Evolutionary conservation across 2,113 vertebrate species (phyloP).

Genomic region (Muscicapa adusta): DNA sequence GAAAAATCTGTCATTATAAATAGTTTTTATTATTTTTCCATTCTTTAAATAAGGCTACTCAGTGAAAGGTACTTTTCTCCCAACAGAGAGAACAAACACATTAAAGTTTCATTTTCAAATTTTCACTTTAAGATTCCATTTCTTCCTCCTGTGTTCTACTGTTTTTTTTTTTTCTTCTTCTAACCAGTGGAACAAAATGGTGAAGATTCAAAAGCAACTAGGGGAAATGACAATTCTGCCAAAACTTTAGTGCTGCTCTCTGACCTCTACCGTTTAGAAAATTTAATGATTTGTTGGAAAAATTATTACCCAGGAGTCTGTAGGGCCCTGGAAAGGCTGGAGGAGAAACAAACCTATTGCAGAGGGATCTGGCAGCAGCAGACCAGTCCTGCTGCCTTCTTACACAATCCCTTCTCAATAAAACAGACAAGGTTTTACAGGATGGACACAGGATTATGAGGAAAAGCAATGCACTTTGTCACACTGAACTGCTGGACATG

Average conservation of each 20-base stretch:
- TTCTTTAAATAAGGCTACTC: neutral
- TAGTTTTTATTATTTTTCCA: neutral
- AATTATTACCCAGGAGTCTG: neutral
- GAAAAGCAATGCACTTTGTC: neutral
- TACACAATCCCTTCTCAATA: neutral
- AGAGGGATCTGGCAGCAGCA: neutral
- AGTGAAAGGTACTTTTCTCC: neutral
- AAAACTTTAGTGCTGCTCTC: neutral
- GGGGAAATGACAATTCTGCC: neutral
- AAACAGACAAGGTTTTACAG: neutral
- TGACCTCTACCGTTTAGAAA: neutral
- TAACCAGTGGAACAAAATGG: neutral
- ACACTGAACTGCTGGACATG: fast-evolving
- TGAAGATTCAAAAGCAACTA: neutral
- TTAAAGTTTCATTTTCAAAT: neutral
- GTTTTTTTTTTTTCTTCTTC: neutral
- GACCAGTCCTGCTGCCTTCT: neutral
- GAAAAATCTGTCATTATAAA: neutral
- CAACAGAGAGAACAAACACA: neutral
- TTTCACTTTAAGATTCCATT: neutral
- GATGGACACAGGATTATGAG: neutral
- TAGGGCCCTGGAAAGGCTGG: neutral
- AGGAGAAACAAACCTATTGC: neutral
- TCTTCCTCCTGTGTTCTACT: neutral
- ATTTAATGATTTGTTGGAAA: neutral